Conservation (phyloP, 2,888 invertebrate species). For the Lymantria monacha region DNA sequence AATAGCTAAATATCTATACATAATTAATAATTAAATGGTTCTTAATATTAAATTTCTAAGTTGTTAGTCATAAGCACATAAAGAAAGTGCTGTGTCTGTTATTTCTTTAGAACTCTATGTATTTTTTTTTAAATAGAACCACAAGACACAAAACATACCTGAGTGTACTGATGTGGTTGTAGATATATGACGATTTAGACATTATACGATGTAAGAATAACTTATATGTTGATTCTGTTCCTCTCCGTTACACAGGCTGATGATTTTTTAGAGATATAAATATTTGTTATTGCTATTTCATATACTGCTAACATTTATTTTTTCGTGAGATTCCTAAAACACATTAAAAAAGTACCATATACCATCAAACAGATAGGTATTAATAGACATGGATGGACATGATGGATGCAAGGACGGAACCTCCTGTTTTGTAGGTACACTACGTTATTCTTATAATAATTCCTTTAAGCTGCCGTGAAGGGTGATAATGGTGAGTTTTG, state of each 20-base stretch:
- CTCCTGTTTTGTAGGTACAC: too few species aligned
- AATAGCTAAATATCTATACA: background rate
- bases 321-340: too few species aligned
- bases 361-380: too few species aligned
- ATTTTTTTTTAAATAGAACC: background rate
- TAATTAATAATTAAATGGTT: constrained; percentile 5
- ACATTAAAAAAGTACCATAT: too few species aligned
- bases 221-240: constrained; percentile 58
- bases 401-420: too few species aligned
- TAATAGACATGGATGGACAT: too few species aligned
- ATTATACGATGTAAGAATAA: constrained; percentile 38
- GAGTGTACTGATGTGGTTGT: constrained; percentile 21
- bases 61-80: background rate
- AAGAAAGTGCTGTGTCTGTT: background rate
- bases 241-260: constrained; percentile 49
- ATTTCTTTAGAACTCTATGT: background rate
- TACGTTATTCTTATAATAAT: too few species aligned
- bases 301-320: too few species aligned
- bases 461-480: too few species aligned
- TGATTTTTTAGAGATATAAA: constrained; percentile 7
- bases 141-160: background rate
- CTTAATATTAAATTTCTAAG: background rate
- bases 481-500: too few species aligned
- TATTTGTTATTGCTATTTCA: too few species aligned
- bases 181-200: constrained; percentile 44